These are phyloP conservation scores for Liparis tanakae DNA, from an alignment of 2,797 vertebrate genomes.

Conservation along the genomic window DNA sequence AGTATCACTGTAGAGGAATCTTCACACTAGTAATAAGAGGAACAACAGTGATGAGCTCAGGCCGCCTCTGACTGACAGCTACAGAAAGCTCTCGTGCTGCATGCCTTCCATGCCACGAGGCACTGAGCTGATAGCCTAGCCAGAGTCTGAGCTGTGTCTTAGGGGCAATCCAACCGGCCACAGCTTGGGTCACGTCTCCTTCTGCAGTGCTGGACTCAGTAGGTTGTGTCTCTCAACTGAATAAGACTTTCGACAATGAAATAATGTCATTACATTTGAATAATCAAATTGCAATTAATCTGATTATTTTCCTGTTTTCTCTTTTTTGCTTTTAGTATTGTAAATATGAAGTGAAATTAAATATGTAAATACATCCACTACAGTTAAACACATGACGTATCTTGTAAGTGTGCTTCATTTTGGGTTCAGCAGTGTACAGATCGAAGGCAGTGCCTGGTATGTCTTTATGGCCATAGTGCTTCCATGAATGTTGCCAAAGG, in stretches of 20 bases:
- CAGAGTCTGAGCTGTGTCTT: neutral
- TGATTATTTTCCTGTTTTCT: neutral
- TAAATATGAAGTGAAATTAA: neutral
- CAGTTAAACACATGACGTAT: neutral
- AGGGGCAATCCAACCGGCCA: neutral
- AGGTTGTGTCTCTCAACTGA: neutral
- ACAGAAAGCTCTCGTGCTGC: slow-evolving; percentile 1
- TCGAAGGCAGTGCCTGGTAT: slow-evolving; percentile 25
- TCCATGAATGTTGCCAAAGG: slow-evolving; percentile 25
- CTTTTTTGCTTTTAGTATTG: neutral
- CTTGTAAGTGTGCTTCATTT: neutral
- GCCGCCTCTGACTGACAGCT: slow-evolving; percentile 1
- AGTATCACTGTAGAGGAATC: neutral
- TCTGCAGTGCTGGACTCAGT: neutral
- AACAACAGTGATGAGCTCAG: slow-evolving; percentile 5
- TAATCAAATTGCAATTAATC: neutral
- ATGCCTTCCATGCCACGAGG: neutral
- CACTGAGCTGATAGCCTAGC: neutral
- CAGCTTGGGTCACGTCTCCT: too few relatives aligned
- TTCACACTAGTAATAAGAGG: neutral
- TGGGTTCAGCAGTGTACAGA: neutral
- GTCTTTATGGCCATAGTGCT: slow-evolving; percentile 19
- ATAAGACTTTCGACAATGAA: neutral
- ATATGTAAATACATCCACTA: neutral
- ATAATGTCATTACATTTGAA: neutral